These are phyloP conservation scores for Heterohyrax brucei DNA, from an alignment of 2,797 vertebrate genomes.

Conservation along the genomic window DNA sequence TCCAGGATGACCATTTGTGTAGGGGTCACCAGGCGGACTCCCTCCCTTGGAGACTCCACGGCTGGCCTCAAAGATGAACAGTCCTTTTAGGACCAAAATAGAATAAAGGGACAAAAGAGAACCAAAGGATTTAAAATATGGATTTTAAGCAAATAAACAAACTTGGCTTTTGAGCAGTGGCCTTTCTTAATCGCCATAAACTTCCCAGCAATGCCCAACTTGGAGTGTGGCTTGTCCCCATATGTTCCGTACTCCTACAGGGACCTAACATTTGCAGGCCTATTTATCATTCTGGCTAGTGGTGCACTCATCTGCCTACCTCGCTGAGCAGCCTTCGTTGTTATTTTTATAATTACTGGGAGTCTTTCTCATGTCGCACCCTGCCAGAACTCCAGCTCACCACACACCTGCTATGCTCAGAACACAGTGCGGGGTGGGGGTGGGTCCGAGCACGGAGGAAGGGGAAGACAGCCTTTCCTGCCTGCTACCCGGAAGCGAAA, in stretches of 20 bases:
- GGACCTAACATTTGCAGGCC: conserved; percentile 75
- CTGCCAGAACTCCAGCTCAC: conserved; percentile 39
- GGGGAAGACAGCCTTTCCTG: conserved; percentile 1
- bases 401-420: conserved; percentile 73
- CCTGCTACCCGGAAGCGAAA: not conserved
- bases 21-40: conserved; percentile 60
- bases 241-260: conserved; percentile 75
- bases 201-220: conserved; percentile 36
- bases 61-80: conserved; percentile 72
- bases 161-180: not conserved
- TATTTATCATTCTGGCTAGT: conserved; percentile 74
- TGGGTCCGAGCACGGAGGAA: not conserved
- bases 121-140: conserved; percentile 78
- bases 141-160: conserved; percentile 9
- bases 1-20: conserved; percentile 36
- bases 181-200: not conserved
- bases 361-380: conserved; percentile 67
- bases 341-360: conserved; percentile 83
- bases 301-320: conserved; percentile 77
- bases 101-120: conserved; percentile 80
- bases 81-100: conserved; percentile 83
- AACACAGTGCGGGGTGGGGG: conserved; percentile 35
- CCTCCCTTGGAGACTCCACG: conserved; percentile 48
- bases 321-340: conserved; percentile 67
- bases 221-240: conserved; percentile 54